These are phyloP conservation scores for Jaculus jaculus DNA, from an alignment of 2,113 vertebrate species.

Conservation along the genomic window DNA sequence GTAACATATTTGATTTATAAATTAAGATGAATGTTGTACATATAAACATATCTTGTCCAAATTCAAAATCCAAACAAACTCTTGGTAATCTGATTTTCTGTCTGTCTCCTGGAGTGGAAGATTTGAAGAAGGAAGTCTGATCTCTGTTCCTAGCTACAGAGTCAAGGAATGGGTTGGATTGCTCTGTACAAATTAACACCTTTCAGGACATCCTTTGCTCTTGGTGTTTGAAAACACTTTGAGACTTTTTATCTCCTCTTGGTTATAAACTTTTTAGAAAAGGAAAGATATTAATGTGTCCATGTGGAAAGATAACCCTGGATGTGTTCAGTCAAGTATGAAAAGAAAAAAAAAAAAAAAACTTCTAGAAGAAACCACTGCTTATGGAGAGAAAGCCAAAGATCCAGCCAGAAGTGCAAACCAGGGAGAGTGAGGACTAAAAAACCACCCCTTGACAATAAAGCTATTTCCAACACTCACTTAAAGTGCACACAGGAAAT, in stretches of 20 bases:
- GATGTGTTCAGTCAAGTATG: neutral
- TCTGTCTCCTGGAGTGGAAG: neutral
- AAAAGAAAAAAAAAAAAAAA: too few species aligned
- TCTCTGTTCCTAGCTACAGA: neutral
- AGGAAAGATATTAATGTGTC: neutral
- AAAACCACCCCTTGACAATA: neutral
- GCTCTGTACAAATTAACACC: neutral
- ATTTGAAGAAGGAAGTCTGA: neutral
- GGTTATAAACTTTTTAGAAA: neutral
- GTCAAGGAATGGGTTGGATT: neutral
- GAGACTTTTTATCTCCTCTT: conserved; percentile 7
- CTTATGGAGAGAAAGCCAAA: neutral
- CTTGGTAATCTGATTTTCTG: neutral
- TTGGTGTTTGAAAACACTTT: neutral
- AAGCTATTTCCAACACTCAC: neutral
- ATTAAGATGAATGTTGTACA: neutral
- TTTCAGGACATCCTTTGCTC: neutral
- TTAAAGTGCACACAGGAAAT: neutral
- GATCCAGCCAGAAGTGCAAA: neutral
- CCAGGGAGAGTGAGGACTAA: neutral
- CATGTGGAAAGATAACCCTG: neutral
- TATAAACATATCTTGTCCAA: neutral
- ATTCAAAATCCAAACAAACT: neutral
- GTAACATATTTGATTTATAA: neutral
- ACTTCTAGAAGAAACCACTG: conserved; percentile 9